Base-by-base conservation (phyloP, 2,113 vertebrate genomes). In the Mobula hypostoma region DNA sequence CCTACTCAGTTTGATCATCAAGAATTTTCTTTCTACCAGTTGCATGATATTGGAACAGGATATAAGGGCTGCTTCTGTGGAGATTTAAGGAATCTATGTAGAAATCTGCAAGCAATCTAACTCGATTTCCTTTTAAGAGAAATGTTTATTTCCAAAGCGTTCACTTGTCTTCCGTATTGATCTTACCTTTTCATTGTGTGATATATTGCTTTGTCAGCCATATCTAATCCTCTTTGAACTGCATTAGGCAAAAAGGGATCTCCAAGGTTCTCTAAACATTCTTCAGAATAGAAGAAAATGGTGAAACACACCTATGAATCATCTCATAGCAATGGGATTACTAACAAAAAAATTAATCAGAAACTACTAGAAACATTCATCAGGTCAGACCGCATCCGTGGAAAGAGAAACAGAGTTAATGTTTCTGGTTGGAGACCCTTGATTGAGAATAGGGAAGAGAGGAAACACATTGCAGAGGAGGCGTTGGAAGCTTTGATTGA, bases 141-240 rank as follows among this genome's bases (percentile, higher is more conserved):
- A 88, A 5, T n/a, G 8, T 88, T 63, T 63, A 63, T 87, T 87
- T 87, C 6, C 36, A 29, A 87, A 27, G 27, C 6, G 7, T 87
- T 48, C 48, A n/a, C 3, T 48, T 8, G 58, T 63, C 29, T 63
- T 2, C 11, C n/a, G 19, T 32, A 8, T 48, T 58, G 0, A 94
- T 19, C n/a, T 95, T 96, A 98, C 98, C 97, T 95, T 94, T 96
- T 95, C 83, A 94, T 78, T 17, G 95, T 94, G 66, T 95, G 77
- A 11, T 24, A 40, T 7, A 94, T 17, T 94, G 96, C 95, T 12
- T 94, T 94, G 21, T 97, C 95, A 19, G 97, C 94, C 92, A 96
- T 94, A 78, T 94, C 87, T 94, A 95, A 95, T 93, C 95, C 96
- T 94, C 97, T 96, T 94, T 96, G 95, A 94, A 96, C 95, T 94